These are phyloP conservation scores for Bellardia pandia DNA, from an alignment of 2,888 invertebrate species.

Conservation along the genomic window DNA sequence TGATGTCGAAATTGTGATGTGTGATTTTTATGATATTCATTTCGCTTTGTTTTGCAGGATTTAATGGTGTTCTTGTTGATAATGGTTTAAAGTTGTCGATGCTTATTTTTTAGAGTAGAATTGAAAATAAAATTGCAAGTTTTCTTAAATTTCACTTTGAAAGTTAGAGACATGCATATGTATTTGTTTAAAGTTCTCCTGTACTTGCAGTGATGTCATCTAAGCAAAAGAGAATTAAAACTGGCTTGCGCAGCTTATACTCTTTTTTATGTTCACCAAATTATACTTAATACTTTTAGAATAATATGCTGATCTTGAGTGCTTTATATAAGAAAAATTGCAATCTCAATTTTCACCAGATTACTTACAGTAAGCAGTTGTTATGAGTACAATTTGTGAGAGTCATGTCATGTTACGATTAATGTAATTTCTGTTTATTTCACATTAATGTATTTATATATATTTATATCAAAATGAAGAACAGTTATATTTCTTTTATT, in stretches of 20 bases:
- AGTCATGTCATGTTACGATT: slow-evolving; percentile 24
- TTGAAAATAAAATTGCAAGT: slow-evolving; percentile 3
- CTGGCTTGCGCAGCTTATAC: too few relatives aligned
- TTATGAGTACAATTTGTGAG: slow-evolving; percentile 1
- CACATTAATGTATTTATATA: slow-evolving; percentile 7
- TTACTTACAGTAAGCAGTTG: neutral
- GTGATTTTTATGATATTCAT: slow-evolving; percentile 17
- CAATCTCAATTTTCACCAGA: neutral
- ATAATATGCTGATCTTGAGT: too few relatives aligned
- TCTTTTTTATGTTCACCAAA: too few relatives aligned
- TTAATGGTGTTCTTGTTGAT: neutral
- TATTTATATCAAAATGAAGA: slow-evolving; percentile 38
- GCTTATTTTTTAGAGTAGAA: neutral
- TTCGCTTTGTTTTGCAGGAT: neutral
- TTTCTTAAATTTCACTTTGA: neutral
- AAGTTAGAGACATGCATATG: too few relatives aligned
- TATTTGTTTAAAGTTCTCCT: too few relatives aligned
- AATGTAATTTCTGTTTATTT: slow-evolving; percentile 11
- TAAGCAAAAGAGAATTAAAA: too few relatives aligned
- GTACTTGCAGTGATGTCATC: too few relatives aligned
- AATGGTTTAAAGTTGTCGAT: neutral
- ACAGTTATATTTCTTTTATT: slow-evolving; percentile 27
- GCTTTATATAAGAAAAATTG: neutral
- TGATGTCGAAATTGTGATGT: slow-evolving; percentile 38
- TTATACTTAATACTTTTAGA: too few relatives aligned